These are phyloP conservation scores for Phylloscopus trochiloides DNA, from an alignment of 2,113 vertebrate species.

Conservation along the genomic window DNA sequence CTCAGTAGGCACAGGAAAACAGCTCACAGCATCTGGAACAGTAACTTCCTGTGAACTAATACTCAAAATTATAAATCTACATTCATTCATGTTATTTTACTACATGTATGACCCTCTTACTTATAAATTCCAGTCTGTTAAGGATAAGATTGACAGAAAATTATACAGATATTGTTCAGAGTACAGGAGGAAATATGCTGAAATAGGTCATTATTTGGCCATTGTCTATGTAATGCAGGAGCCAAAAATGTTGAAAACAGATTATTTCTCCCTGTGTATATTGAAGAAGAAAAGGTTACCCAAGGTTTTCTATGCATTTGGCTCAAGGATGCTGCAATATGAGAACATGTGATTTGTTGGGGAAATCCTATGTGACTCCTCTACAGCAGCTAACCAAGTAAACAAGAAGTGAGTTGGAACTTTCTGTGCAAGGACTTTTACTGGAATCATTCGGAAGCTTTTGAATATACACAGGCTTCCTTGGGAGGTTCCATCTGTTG, in stretches of 20 bases:
- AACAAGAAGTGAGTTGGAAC: conserved; percentile 63
- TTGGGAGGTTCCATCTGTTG: background rate
- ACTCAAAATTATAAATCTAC: background rate
- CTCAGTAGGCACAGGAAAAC: background rate
- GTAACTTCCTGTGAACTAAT: background rate
- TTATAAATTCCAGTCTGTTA: background rate
- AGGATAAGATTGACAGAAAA: background rate
- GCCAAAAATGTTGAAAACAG: conserved; percentile 29
- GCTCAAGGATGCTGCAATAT: conserved; percentile 23
- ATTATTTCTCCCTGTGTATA: conserved; percentile 1
- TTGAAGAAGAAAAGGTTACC: conserved; percentile 44
- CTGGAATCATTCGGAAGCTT: conserved; percentile 32
- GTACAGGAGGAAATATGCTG: background rate
- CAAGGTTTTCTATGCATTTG: conserved; percentile 55
- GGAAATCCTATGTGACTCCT: conserved; percentile 65
- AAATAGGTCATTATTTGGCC: conserved; percentile 44
- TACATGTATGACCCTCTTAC: background rate
- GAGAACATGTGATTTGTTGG: conserved; percentile 48
- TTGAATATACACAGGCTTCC: conserved; percentile 15
- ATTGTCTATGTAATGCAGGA: background rate
- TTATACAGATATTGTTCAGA: background rate
- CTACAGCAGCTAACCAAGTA: conserved; percentile 49
- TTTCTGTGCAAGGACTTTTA: conserved; percentile 55
- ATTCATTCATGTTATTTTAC: background rate
- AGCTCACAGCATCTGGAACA: background rate